A percentile compares a stretch with the other conserved stretches of the same genome.
phyloP scores from a whole-genome alignment of 35 echinoderm and acorn worm genomes.

The Lytechinus variegatus region DNA sequence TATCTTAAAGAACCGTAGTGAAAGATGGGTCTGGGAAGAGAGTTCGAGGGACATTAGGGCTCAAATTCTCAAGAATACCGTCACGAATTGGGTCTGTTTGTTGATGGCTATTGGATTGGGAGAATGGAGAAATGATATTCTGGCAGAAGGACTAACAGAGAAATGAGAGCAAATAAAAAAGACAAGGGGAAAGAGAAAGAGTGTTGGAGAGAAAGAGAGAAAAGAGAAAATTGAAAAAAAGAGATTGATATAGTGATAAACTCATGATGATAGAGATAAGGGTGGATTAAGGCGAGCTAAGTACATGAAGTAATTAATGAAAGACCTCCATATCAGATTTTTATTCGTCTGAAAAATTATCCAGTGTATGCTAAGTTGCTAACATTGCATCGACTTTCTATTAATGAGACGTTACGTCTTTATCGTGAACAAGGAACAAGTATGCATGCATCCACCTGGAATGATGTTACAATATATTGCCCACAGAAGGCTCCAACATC shows the following conservation, averaged over 20 bases:
- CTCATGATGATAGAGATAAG: neutral
- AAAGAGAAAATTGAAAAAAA: neutral
- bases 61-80: neutral
- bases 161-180: too few species aligned
- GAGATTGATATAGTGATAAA: neutral
- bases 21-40: neutral
- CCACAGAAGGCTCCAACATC: neutral
- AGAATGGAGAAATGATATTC: neutral
- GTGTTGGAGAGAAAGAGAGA: neutral
- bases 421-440: too few species aligned
- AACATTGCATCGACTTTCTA: too few species aligned
- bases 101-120: neutral
- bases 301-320: too few species aligned
- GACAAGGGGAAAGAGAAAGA: neutral
- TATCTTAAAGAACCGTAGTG: neutral
- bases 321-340: too few species aligned
- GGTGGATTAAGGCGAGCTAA: neutral
- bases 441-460: too few species aligned
- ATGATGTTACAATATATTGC: neutral
- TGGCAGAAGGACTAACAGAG: neutral
- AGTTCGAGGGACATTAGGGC: neutral
- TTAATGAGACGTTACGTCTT: too few species aligned
- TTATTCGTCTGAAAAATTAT: too few species aligned
- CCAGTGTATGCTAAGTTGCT: too few species aligned
- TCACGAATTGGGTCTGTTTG: neutral